These are phyloP conservation scores for Pyrochroa serraticornis DNA, from an alignment of 2,888 invertebrate species.

Conservation along the genomic window DNA sequence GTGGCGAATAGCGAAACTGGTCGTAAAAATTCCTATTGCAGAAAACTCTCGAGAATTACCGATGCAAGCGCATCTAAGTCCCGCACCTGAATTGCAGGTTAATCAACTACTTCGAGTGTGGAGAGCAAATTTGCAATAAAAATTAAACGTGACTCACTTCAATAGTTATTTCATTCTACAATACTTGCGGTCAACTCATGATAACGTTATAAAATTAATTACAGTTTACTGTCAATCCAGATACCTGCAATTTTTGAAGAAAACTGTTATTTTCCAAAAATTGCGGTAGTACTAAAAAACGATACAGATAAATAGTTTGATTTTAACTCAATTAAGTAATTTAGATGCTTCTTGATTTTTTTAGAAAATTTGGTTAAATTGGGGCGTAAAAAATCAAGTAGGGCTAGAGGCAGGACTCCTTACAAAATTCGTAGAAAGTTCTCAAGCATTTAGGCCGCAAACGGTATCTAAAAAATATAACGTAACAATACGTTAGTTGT, in stretches of 20 bases:
- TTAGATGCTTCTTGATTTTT: too few species aligned
- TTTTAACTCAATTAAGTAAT: too few species aligned
- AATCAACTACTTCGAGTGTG: too few species aligned
- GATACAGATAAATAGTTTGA: too few species aligned
- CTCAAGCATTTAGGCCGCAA: conserved; percentile 25
- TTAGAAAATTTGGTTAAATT: background rate
- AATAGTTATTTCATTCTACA: too few species aligned
- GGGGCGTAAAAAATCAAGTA: too few species aligned
- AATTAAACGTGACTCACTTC: conserved; percentile 11
- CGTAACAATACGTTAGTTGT: conserved; percentile 39
- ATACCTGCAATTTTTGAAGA: too few species aligned
- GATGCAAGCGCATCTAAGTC: background rate
- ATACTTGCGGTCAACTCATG: too few species aligned
- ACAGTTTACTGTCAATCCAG: too few species aligned
- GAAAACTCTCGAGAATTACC: conserved; percentile 4
- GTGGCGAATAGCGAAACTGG: conserved; percentile 25
- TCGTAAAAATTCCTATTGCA: conserved; percentile 13
- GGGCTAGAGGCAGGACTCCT: background rate
- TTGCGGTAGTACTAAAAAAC: conserved; percentile 12
- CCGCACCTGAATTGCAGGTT: too few species aligned
- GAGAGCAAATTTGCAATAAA: conserved; percentile 13
- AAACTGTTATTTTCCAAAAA: too few species aligned
- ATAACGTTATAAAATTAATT: too few species aligned
- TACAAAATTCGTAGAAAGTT: conserved; percentile 26
- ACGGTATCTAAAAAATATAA: conserved; percentile 31